A percentile compares a stretch with the other conserved stretches of the same genome.
Conservation (phyloP, 2,888 invertebrate species). For the Callinectes sapidus region DNA sequence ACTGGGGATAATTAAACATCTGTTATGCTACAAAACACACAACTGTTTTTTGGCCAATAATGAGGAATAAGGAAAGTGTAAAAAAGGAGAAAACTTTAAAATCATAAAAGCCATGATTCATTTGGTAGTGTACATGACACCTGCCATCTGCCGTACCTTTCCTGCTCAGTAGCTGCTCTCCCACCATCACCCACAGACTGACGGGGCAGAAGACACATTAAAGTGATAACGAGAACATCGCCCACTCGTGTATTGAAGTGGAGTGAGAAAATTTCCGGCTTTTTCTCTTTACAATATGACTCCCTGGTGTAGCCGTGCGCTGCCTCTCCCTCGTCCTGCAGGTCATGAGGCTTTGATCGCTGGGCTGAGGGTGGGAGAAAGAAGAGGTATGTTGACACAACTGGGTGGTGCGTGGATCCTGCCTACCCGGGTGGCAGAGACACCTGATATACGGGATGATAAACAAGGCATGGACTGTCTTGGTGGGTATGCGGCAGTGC, state of each 20-base stretch:
- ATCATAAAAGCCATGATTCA: background rate
- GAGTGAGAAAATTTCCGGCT: background rate
- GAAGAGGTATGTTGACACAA: background rate
- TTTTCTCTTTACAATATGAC: background rate
- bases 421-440: background rate
- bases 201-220: background rate
- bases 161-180: background rate
- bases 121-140: background rate
- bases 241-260: background rate
- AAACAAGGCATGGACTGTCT: slow-evolving; percentile 4
- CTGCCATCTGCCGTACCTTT: background rate
- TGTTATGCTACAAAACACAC: background rate
- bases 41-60: background rate
- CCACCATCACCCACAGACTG: background rate
- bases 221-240: background rate
- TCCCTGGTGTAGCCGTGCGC: background rate
- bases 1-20: background rate
- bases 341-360: background rate
- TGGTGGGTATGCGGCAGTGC: background rate
- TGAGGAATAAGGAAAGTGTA: background rate
- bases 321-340: background rate
- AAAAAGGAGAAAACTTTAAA: background rate
- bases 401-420: background rate
- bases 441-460: background rate
- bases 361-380: background rate